phyloP scores from a whole-genome alignment of 2,113 vertebrate genomes.

The Cygnus atratus region DNA sequence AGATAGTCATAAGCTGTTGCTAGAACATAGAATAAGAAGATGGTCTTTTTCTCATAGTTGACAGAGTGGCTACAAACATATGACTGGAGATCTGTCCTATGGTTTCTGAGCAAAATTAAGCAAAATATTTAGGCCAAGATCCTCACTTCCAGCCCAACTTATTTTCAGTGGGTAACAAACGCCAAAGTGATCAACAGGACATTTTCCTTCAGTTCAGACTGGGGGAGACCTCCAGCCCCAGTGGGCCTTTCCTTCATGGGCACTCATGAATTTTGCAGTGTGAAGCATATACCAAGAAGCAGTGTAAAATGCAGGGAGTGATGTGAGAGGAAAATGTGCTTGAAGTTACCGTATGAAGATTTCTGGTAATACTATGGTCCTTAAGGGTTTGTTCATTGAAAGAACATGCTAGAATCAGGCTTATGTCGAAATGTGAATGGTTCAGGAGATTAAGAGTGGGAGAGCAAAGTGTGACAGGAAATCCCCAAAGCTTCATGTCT shows the following conservation, averaged over 20 bases:
- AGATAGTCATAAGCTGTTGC: not conserved
- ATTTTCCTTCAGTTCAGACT: not conserved
- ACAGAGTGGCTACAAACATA: not conserved
- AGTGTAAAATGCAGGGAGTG: not conserved
- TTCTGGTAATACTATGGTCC: not conserved
- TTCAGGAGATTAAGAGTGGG: not conserved
- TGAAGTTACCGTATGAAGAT: not conserved
- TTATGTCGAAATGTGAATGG: not conserved
- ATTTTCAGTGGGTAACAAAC: not conserved
- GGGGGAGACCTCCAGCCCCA: not conserved
- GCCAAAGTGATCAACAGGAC: not conserved
- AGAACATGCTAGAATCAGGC: not conserved
- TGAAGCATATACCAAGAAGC: not conserved
- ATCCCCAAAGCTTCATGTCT: not conserved
- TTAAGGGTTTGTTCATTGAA: not conserved
- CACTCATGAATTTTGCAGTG: not conserved
- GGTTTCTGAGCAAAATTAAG: not conserved
- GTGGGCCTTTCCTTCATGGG: not conserved
- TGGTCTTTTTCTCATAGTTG: not conserved
- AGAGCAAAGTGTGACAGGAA: conserved; percentile 19
- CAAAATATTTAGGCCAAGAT: not conserved
- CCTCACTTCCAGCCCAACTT: not conserved
- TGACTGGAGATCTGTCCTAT: not conserved
- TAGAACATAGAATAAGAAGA: not conserved
- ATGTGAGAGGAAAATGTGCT: not conserved